Evolutionary conservation across 64 coral and sea anemone species (phyloP).

Genomic region (Anthopleura sola): DNA sequence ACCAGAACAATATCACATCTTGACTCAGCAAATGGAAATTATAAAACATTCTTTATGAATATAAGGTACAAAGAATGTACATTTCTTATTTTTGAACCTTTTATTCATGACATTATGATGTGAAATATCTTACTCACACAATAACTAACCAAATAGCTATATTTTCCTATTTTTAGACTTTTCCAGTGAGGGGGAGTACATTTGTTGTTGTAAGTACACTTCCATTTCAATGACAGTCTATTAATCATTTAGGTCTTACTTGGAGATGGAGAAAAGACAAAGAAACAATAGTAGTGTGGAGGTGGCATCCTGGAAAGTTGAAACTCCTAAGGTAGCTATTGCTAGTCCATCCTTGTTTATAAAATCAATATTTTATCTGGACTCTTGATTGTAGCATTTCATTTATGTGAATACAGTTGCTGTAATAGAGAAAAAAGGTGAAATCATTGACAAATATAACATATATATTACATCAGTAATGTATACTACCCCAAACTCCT

Average conservation of each 20-base stretch:
- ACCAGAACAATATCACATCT: not conserved
- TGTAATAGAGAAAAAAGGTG: too few relatives aligned
- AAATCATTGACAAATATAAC: too few relatives aligned
- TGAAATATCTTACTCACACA: not conserved
- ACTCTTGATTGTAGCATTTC: too few relatives aligned
- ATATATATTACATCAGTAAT: too few relatives aligned
- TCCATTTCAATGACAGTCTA: not conserved
- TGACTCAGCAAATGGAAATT: not conserved
- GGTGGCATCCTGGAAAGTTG: not conserved
- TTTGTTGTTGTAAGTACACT: not conserved
- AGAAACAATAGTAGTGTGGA: not conserved
- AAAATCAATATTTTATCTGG: too few relatives aligned
- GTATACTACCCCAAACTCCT: too few relatives aligned
- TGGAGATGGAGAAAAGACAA: not conserved
- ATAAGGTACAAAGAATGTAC: slow-evolving; percentile 1
- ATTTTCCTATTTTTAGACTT: not conserved
- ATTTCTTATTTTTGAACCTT: slow-evolving; percentile 1
- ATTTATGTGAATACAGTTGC: too few relatives aligned
- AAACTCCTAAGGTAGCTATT: not conserved
- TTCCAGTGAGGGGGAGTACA: not conserved
- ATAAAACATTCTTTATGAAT: not conserved
- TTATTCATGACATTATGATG: not conserved
- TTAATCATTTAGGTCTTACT: not conserved
- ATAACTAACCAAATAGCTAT: not conserved
- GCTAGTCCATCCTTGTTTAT: not conserved